Conservation (phyloP, 2,797 vertebrate genomes). For the Cyclura pinguis region DNA sequence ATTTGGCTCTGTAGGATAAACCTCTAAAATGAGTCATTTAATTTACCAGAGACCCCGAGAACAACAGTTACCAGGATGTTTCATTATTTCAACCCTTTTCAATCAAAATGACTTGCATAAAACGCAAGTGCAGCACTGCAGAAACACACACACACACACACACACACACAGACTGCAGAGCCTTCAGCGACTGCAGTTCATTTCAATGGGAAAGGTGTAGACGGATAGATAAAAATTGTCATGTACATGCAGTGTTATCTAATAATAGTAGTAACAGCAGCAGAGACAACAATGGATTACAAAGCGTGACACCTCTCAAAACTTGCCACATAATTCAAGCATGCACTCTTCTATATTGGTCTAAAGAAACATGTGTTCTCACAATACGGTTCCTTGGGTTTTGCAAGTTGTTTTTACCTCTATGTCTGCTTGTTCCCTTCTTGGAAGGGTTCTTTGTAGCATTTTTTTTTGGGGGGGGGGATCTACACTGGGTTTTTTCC, state of each 20-base stretch:
- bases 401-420: no score
- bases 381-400: no score
- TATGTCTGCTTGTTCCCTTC: no score
- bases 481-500: no score
- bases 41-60: slow-evolving; percentile 64
- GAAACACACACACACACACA: not conserved
- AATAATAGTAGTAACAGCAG: not conserved
- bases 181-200: not conserved
- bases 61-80: slow-evolving; percentile 65
- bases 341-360: no score
- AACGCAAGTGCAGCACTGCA: slow-evolving; percentile 5
- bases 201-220: not conserved
- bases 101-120: slow-evolving; percentile 43
- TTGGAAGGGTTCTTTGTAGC: no score
- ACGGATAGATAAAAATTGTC: no score
- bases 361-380: no score
- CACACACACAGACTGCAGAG: not conserved
- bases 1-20: slow-evolving; percentile 70
- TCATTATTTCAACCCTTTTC: slow-evolving; percentile 63
- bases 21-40: slow-evolving; percentile 73
- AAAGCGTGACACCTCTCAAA: no score
- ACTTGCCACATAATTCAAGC: no score
- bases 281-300: not conserved
- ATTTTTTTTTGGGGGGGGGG: no score
- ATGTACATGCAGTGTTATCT: not conserved